Conservation (phyloP, 2,888 invertebrate genomes). For the Latrodectus hesperus region DNA sequence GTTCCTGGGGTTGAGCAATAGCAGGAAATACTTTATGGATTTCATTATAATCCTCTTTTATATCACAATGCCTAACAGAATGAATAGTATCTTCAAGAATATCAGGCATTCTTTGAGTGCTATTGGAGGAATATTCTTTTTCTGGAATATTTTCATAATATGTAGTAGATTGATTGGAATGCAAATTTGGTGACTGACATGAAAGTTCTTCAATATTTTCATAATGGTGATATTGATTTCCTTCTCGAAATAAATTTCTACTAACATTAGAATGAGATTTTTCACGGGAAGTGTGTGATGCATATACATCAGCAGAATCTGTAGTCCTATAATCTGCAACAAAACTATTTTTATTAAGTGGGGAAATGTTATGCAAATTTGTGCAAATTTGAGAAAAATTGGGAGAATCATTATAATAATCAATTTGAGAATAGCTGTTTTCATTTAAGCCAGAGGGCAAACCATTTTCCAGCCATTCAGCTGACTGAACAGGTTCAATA, state of each 20-base stretch:
- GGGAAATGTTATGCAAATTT: conserved; percentile 17
- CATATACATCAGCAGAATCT: conserved; percentile 2
- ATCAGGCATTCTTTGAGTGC: background rate
- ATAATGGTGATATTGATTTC: conserved; percentile 41
- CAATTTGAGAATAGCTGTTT: conserved; percentile 15
- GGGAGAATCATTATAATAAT: conserved; percentile 17
- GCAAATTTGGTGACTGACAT: background rate
- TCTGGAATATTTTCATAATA: conserved; percentile 37
- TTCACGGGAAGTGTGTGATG: conserved; percentile 28
- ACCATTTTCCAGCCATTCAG: conserved; percentile 57
- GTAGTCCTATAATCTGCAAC: conserved; percentile 15
- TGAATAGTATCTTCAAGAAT: background rate
- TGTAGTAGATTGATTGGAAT: conserved; percentile 7
- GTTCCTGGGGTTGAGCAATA: conserved; percentile 57
- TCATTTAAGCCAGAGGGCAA: conserved; percentile 15
- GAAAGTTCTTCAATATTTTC: conserved; percentile 44
- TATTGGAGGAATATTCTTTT: conserved; percentile 10
- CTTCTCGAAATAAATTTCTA: conserved; percentile 11
- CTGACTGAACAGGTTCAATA: conserved; percentile 20
- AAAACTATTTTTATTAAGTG: background rate
- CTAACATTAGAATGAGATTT: conserved; percentile 14
- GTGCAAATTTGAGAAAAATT: conserved; percentile 4
- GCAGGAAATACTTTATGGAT: background rate
- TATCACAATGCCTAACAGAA: background rate
- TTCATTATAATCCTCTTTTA: conserved; percentile 4